Evolutionary conservation across 2,888 invertebrate genomes (phyloP), one percentile per base, ranked within the genome.

Genomic region (Tetrapedia diversipes): DNA sequence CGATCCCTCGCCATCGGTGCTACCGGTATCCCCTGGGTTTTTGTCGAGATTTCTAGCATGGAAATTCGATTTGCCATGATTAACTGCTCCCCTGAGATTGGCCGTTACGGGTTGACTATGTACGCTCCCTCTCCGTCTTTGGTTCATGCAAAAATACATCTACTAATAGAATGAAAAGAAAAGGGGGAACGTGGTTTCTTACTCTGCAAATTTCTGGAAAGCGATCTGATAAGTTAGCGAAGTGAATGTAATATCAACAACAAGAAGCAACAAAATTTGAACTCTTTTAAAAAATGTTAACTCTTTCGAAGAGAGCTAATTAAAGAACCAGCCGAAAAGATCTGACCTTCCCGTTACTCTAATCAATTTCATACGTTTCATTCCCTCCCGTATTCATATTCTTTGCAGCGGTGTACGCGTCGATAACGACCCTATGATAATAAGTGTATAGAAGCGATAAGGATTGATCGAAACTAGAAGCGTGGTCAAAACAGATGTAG

Each of bases 51-150:
- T 82, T 73, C 79, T 67, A 76, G 73, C 81, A 80, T 66, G 80
- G 76, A 81, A 76, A 83, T 85, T 82, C 81, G 83, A 82, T 86
- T 86, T 78, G 56, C 59, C 70, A 65, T 51, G 75, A 82, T 76
- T 81, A 85, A 85, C 80, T 73, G 77, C 70, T 29, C 75, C 49
- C 29, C 29, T 32, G 65, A 29, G 59, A 47, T 63, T 45, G 45
- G 53, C 14, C 51, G 43, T 45, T 27, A 29, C 56, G 24, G 27
- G 22, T n/a, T n/a, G 24, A n/a, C 11, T 14, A 3, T 39, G 11
- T 11, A 49, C n/a, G 16, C 22, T 29, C 27, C 4, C 2, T 45
- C 10, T n/a, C 32, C 29, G 16, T 16, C 22, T 43, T 19, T 8
- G 19, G 16, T 22, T 16, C 16, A 37, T 16, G 16, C 2, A 11